Percentiles rank a stretch among this genome's conserved stretches.
phyloP scores from a whole-genome alignment of 2,113 vertebrate genomes.

The Colius striatus region DNA sequence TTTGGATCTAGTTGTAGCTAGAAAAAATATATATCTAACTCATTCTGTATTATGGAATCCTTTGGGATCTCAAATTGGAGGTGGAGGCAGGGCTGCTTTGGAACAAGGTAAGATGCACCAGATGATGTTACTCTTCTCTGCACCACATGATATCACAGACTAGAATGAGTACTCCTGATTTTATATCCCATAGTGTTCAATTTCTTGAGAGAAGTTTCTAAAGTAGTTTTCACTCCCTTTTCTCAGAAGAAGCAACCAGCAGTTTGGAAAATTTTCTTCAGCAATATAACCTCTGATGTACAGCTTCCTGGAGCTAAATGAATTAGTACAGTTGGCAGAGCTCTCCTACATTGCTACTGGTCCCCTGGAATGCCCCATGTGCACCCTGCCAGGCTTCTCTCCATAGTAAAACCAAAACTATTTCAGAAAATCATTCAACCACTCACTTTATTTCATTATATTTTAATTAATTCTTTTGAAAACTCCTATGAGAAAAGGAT shows the following conservation, averaged over 20 bases:
- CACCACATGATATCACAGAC: neutral
- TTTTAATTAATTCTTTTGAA: conserved; percentile 65
- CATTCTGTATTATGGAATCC: neutral
- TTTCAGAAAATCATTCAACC: neutral
- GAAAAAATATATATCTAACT: neutral
- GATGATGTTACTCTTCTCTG: neutral
- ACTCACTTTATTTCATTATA: conserved; percentile 5
- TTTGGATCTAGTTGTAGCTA: neutral
- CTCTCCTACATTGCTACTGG: neutral
- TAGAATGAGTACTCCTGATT: neutral
- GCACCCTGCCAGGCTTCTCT: neutral
- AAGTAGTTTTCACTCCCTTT: neutral
- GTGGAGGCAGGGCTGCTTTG: neutral
- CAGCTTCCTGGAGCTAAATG: neutral
- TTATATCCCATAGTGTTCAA: neutral
- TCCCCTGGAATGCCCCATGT: neutral
- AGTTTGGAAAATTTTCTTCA: neutral
- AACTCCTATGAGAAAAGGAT: conserved; percentile 1
- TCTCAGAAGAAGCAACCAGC: neutral
- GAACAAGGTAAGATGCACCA: neutral
- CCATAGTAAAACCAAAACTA: neutral
- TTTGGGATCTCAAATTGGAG: neutral
- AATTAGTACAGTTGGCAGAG: neutral
- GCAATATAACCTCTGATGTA: neutral
- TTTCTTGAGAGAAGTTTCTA: neutral